Percentiles rank a stretch among this genome's conserved stretches.
These are phyloP conservation scores for Tenodera sinensis DNA, from an alignment of 2,888 invertebrate species.

Conservation along the genomic window DNA sequence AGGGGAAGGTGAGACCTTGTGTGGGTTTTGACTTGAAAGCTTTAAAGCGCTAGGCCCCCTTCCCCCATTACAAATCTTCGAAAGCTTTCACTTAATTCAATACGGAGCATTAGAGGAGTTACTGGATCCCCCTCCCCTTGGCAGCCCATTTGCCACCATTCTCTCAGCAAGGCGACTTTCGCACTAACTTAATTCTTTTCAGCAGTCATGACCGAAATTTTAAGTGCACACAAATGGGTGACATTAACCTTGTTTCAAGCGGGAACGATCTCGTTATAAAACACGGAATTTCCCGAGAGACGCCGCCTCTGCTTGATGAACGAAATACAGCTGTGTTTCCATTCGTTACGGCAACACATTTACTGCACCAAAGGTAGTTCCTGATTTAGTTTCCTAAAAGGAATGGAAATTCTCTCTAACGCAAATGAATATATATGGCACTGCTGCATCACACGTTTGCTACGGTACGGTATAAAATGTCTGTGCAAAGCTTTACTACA, in stretches of 20 bases:
- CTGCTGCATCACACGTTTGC: not conserved
- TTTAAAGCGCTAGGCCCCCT: not conserved
- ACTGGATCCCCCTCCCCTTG: not conserved
- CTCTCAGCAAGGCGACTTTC: not conserved
- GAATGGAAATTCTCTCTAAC: not conserved
- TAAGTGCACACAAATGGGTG: not conserved
- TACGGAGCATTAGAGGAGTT: not conserved
- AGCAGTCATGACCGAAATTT: not conserved
- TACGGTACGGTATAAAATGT: too few relatives aligned
- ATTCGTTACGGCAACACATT: not conserved
- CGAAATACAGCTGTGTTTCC: not conserved
- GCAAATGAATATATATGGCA: not conserved
- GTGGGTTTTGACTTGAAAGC: not conserved
- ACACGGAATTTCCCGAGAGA: not conserved
- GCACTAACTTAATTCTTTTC: not conserved
- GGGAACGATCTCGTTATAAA: not conserved
- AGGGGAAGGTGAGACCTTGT: not conserved
- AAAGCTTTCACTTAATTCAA: not conserved
- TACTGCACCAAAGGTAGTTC: not conserved
- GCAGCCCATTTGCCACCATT: not conserved
- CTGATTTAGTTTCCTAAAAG: not conserved
- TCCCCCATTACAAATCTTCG: not conserved
- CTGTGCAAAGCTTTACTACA: too few relatives aligned
- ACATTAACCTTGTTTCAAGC: not conserved
- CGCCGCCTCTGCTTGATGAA: not conserved